Conservation (phyloP, 2,797 vertebrate genomes). For the Eulemur rubriventer region DNA sequence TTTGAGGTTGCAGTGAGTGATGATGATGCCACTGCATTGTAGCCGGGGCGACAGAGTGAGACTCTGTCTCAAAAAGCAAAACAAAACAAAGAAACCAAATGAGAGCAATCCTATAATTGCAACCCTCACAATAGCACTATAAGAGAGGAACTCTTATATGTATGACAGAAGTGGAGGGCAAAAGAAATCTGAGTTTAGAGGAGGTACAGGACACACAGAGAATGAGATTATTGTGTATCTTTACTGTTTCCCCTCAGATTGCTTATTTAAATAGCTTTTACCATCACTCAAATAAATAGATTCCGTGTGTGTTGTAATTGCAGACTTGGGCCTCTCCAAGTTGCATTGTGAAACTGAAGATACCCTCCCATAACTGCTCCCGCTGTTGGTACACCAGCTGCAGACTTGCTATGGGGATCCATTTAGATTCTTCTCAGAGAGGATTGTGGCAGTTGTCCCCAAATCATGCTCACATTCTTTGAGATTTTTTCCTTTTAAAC, state of each 20-base stretch:
- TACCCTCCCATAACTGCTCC: neutral
- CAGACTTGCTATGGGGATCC: neutral
- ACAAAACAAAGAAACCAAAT: neutral
- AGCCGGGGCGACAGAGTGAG: neutral
- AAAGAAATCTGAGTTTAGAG: neutral
- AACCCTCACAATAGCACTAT: neutral
- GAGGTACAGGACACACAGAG: neutral
- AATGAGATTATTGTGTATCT: neutral
- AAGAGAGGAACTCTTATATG: neutral
- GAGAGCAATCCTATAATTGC: neutral
- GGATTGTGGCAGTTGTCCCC: neutral
- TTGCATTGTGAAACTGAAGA: neutral
- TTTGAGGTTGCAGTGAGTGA: neutral
- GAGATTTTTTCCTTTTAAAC: constrained; percentile 16
- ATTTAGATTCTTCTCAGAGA: neutral
- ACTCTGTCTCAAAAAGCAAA: neutral
- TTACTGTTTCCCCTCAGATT: neutral
- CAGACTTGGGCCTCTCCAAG: neutral
- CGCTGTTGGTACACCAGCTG: neutral
- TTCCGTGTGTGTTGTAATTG: neutral
- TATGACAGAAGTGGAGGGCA: neutral
- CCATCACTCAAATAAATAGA: neutral
- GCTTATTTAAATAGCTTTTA: constrained; percentile 4
- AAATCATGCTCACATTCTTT: neutral
- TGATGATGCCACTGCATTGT: neutral